Evolutionary conservation across 37 sponge, comb jelly and placozoan genomes (phyloP), one percentile per base, ranked within the genome.

Genomic region (Ephydatia muelleri): DNA sequence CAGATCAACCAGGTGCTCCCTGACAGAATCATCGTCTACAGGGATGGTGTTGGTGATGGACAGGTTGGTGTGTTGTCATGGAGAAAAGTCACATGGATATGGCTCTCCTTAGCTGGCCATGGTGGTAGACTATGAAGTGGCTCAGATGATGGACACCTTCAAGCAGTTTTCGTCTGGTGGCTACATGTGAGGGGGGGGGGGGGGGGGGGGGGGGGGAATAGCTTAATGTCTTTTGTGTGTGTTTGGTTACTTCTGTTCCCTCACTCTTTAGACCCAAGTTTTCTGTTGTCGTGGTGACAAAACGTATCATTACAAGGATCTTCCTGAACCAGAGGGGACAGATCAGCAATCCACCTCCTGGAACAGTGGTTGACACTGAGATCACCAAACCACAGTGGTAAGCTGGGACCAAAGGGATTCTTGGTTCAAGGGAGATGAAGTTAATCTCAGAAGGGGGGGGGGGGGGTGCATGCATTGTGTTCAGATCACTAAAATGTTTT

Each of bases 11-110:
- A 40, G 22, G 23, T 23, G 1, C 86, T 98, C 0, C 99, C 99
- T 68, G 96, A 95, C 6, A 77, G 99, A 2, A 91, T 99, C 57
- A 72, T 99, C 30, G 94, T 99, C 32, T 99, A 90, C 85, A 78
- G 99, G 28, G 99, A 99, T 83, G 99, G 99, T 14, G 97, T 99
- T 33, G 94, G 96, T 31, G 99, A 99, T 70, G 99, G 99, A 66
- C 95, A 97, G 82, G 82, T 94, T 36, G 23, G 88, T 68, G 43
- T 73, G n/a, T 64, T 25, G 28, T 67, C n/a, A 34, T 31, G 6
- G 6, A n/a, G n/a, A n/a, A n/a, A n/a, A n/a, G n/a, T n/a, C n/a
- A 19, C 11, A 30, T 30, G 11, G n/a, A 71, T 23, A 11, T 28
- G n/a, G 8, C 31, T 37, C 38, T 12, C 38, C 65, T 1, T 71